Percentiles rank a stretch among this genome's conserved stretches.
These are phyloP conservation scores for Dolichallabes microphthalmus DNA, from an alignment of 2,113 vertebrate genomes.

Conservation along the genomic window DNA sequence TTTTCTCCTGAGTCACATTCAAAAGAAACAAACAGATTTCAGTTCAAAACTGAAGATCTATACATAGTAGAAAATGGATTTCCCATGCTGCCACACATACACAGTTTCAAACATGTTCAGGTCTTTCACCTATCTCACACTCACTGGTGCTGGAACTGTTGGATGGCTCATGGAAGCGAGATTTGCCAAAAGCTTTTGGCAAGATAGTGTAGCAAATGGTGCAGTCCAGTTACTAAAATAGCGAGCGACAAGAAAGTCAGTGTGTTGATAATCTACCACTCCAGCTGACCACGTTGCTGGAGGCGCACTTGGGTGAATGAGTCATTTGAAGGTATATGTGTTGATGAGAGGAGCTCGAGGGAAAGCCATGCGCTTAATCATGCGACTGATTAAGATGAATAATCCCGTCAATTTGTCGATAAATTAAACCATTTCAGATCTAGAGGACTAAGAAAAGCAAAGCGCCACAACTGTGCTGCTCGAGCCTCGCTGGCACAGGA, in stretches of 20 bases:
- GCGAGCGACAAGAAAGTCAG: not conserved
- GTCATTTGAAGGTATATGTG: not conserved
- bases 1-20: not conserved
- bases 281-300: not conserved
- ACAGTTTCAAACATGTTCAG: constrained; percentile 12
- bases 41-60: not conserved
- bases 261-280: not conserved
- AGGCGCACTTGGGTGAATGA: not conserved
- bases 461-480: not conserved
- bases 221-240: not conserved
- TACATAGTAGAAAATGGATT: not conserved
- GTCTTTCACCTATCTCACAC: constrained; percentile 3
- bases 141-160: not conserved
- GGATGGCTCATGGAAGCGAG: not conserved
- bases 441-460: not conserved
- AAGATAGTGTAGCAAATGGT: constrained; percentile 2
- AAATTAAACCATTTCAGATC: not conserved
- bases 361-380: not conserved
- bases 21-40: not conserved
- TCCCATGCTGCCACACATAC: not conserved
- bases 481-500: constrained; percentile 1
- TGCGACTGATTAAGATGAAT: not conserved
- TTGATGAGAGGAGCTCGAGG: not conserved
- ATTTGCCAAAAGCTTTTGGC: not conserved
- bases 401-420: not conserved